phyloP scores from a whole-genome alignment of 1,140 invertebrate genomes.

The Dendrolimus punctatus region DNA sequence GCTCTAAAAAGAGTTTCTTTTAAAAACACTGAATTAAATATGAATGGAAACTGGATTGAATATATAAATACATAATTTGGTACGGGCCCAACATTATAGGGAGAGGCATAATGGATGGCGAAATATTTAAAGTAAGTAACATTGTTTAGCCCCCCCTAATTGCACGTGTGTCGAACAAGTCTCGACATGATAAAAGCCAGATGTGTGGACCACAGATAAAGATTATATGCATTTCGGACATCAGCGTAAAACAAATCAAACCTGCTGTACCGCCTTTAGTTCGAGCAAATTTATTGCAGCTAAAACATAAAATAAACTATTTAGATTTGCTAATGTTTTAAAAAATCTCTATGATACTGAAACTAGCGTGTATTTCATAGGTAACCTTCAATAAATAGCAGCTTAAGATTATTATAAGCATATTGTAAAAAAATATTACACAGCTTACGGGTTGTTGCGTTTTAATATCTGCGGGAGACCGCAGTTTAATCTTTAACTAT shows the following conservation, averaged over 20 bases:
- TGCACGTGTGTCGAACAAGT: slow-evolving; percentile 30
- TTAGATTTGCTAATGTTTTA: too few relatives aligned
- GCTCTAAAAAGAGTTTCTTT: slow-evolving; percentile 53
- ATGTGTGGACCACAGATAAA: slow-evolving; percentile 14
- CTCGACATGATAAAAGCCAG: slow-evolving; percentile 23
- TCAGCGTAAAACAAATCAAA: too few relatives aligned
- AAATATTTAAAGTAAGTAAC: slow-evolving; percentile 47
- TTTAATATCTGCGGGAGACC: slow-evolving; percentile 23
- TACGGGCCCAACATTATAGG: slow-evolving; percentile 57
- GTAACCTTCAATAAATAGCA: too few relatives aligned
- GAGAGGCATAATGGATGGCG: slow-evolving; percentile 53
- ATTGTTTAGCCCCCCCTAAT: slow-evolving; percentile 30
- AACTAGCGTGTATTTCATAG: too few relatives aligned
- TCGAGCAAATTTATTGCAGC: too few relatives aligned
- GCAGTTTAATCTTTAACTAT: slow-evolving; percentile 10
- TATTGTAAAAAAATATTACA: slow-evolving; percentile 3
- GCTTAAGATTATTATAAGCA: too few relatives aligned
- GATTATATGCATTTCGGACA: too few relatives aligned
- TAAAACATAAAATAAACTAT: too few relatives aligned
- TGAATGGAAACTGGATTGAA: slow-evolving; percentile 68
- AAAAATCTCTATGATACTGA: too few relatives aligned
- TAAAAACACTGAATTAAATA: slow-evolving; percentile 63
- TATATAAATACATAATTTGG: slow-evolving; percentile 66
- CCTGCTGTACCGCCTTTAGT: too few relatives aligned
- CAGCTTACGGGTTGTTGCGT: slow-evolving; percentile 10